Percentiles rank a stretch among this genome's conserved stretches.
phyloP scores from a whole-genome alignment of 2,888 invertebrate genomes.

The Eumerus sabulonum region DNA sequence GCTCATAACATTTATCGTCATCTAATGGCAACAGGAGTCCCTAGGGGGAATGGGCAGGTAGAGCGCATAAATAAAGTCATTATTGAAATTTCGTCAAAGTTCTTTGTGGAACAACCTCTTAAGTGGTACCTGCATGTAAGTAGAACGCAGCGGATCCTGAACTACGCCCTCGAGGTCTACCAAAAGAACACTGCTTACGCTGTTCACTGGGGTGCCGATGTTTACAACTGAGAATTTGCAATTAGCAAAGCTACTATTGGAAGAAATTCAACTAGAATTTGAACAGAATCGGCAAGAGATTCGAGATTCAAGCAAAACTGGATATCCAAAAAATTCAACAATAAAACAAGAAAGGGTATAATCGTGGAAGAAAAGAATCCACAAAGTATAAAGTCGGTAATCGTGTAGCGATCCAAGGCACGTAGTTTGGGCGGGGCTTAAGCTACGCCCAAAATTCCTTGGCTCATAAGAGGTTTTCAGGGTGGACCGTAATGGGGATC shows the following conservation, averaged over 20 bases:
- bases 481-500: not conserved
- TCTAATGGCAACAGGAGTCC: slow-evolving; percentile 71
- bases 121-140: slow-evolving; percentile 4
- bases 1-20: not conserved
- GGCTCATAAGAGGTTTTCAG: not conserved
- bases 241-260: not conserved
- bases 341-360: not conserved
- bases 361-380: too few relatives aligned
- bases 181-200: too few relatives aligned
- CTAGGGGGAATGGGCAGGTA: slow-evolving; percentile 75
- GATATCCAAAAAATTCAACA: too few relatives aligned
- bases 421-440: not conserved
- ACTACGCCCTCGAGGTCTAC: not conserved
- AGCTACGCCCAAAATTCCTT: not conserved
- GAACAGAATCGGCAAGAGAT: not conserved
- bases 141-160: not conserved
- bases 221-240: not conserved
- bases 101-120: not conserved
- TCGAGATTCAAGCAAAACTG: not conserved
- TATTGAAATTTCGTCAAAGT: not conserved
- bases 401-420: not conserved
- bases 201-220: too few relatives aligned
- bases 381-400: not conserved
- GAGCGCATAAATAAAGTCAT: slow-evolving; percentile 51
- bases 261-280: not conserved